Percentiles rank a stretch among this genome's conserved stretches.
These are phyloP conservation scores for Onychomys torridus DNA, from an alignment of 2,797 vertebrate species.

Conservation along the genomic window DNA sequence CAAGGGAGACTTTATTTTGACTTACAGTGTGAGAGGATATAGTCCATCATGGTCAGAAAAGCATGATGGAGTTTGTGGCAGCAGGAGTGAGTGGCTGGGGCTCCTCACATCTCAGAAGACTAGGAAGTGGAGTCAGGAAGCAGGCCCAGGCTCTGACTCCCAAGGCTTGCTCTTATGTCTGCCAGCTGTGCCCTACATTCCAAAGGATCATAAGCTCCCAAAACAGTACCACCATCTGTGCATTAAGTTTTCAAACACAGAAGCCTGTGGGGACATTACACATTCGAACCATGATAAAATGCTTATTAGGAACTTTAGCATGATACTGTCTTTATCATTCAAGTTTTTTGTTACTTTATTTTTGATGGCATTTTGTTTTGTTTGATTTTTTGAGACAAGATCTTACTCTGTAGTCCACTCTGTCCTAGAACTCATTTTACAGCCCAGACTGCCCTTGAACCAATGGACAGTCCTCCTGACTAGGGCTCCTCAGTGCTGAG, in stretches of 20 bases:
- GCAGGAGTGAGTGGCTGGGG: neutral
- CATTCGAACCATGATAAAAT: neutral
- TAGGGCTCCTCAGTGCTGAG: neutral
- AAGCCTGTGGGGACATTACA: neutral
- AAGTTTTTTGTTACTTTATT: neutral
- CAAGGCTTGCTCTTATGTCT: neutral
- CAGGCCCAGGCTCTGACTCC: neutral
- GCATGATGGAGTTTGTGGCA: neutral
- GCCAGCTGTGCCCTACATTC: neutral
- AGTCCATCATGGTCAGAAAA: neutral
- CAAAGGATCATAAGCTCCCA: neutral
- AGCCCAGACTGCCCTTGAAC: neutral
- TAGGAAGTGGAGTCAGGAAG: neutral
- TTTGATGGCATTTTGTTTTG: neutral
- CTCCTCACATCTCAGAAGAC: neutral
- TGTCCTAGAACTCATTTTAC: neutral
- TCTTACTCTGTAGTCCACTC: neutral
- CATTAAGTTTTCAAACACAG: neutral
- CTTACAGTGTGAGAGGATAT: neutral
- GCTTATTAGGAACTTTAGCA: neutral
- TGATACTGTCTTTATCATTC: neutral
- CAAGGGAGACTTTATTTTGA: neutral
- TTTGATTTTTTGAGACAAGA: neutral
- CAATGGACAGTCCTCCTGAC: neutral
- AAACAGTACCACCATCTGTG: neutral